Conservation (phyloP, 2,113 vertebrate genomes). For the Myrmecophaga tridactyla region DNA sequence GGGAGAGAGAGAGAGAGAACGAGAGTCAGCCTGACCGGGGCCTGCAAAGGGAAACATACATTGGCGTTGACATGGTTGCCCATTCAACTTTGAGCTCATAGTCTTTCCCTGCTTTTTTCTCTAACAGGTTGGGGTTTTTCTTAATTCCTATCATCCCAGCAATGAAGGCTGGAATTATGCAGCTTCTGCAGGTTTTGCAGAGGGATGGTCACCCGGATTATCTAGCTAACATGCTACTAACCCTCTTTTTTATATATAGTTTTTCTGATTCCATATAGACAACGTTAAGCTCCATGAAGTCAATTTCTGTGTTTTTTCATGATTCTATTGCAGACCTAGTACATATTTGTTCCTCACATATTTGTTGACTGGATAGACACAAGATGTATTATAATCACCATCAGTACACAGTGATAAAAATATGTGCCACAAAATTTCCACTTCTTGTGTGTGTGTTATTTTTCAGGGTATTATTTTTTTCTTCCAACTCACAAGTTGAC, state of each 20-base stretch:
- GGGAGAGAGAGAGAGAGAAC: neutral
- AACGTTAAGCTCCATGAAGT: neutral
- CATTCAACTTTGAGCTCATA: neutral
- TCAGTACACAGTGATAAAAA: neutral
- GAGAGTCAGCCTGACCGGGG: no score
- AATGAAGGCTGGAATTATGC: neutral
- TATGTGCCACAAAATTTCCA: neutral
- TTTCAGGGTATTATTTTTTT: neutral
- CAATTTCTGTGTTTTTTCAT: neutral
- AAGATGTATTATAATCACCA: neutral
- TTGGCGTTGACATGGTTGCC: neutral
- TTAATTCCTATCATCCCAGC: neutral
- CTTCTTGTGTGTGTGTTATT: neutral
- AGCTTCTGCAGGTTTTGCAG: neutral
- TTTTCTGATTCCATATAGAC: neutral
- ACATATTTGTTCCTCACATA: neutral
- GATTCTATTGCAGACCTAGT: neutral
- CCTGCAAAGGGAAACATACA: no score
- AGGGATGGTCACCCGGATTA: no score
- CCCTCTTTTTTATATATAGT: neutral
- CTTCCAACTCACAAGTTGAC: neutral
- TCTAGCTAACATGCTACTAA: neutral
- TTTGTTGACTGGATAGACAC: neutral
- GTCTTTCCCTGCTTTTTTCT: neutral
- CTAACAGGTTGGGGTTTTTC: neutral